These are phyloP conservation scores for Chouioia cunea DNA, from an alignment of 2,888 invertebrate species.

Conservation along the genomic window DNA sequence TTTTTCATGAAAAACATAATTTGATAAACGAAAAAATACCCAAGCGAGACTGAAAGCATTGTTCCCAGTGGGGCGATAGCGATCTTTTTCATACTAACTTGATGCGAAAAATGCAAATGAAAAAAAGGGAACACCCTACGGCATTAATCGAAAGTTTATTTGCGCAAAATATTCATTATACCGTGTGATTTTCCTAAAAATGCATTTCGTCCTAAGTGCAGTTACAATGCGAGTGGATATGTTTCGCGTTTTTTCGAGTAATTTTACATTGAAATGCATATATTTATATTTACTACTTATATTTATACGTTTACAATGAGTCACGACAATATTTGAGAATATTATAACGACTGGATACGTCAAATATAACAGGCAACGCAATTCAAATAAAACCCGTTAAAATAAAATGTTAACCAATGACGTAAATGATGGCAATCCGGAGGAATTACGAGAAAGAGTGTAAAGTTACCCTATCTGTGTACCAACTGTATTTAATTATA, in stretches of 20 bases:
- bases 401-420: neutral
- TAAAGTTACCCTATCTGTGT: slow-evolving; percentile 36
- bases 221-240: slow-evolving; percentile 42
- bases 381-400: slow-evolving; percentile 15
- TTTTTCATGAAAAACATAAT: slow-evolving; percentile 38
- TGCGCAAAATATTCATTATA: slow-evolving; percentile 36
- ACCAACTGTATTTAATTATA: slow-evolving; percentile 40
- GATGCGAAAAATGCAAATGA: neutral
- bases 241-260: slow-evolving; percentile 46
- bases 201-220: slow-evolving; percentile 48
- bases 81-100: slow-evolving; percentile 4
- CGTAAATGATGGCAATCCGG: slow-evolving; percentile 6
- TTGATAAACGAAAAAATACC: slow-evolving; percentile 27
- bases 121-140: slow-evolving; percentile 26
- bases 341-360: slow-evolving; percentile 10
- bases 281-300: slow-evolving; percentile 42
- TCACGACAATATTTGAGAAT: slow-evolving; percentile 42
- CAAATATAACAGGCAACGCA: neutral
- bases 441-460: neutral
- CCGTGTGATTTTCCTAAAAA: slow-evolving; percentile 39
- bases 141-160: slow-evolving; percentile 27
- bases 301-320: slow-evolving; percentile 42
- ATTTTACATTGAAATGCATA: slow-evolving; percentile 48
- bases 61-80: neutral
- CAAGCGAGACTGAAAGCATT: slow-evolving; percentile 25